Evolutionary conservation across 2,113 vertebrate genomes (phyloP).

Genomic region (Sylvia atricapilla): DNA sequence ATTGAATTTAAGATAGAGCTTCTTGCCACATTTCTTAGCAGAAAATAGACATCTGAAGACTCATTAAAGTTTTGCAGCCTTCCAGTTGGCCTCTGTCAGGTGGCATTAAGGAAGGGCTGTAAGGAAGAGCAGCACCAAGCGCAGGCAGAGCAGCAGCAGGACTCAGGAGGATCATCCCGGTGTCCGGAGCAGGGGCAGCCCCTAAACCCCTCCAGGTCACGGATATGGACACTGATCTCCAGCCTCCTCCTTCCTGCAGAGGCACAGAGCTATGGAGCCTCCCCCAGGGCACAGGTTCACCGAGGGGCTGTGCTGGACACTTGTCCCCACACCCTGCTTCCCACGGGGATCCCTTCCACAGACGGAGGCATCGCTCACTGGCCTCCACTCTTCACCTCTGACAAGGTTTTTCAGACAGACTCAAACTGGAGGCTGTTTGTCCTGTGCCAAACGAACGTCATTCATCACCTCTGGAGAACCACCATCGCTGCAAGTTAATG

Average conservation of each 20-base stretch:
- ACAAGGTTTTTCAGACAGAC: neutral
- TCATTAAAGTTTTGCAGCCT: neutral
- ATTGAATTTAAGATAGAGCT: slow-evolving; percentile 24
- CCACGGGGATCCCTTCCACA: neutral
- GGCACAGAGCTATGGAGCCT: fast-evolving
- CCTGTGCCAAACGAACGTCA: neutral
- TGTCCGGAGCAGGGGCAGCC: neutral
- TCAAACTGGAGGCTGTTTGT: neutral
- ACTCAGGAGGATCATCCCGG: fast-evolving
- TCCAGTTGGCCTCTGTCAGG: neutral
- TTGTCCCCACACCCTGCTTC: neutral
- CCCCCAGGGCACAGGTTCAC: fast-evolving
- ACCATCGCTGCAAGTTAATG: neutral
- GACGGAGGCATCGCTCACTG: neutral
- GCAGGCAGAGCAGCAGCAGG: fast-evolving
- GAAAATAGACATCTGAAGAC: slow-evolving; percentile 18
- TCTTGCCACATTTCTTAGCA: slow-evolving; percentile 13
- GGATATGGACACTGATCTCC: neutral
- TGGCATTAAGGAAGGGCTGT: neutral
- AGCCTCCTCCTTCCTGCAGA: fast-evolving
- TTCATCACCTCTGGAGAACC: slow-evolving; percentile 15
- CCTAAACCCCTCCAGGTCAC: fast-evolving
- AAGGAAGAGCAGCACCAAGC: fast-evolving
- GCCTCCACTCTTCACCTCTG: neutral
- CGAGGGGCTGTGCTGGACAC: neutral